Conservation (phyloP, 2,888 invertebrate species). For the Anoplius nigerrimus region DNA sequence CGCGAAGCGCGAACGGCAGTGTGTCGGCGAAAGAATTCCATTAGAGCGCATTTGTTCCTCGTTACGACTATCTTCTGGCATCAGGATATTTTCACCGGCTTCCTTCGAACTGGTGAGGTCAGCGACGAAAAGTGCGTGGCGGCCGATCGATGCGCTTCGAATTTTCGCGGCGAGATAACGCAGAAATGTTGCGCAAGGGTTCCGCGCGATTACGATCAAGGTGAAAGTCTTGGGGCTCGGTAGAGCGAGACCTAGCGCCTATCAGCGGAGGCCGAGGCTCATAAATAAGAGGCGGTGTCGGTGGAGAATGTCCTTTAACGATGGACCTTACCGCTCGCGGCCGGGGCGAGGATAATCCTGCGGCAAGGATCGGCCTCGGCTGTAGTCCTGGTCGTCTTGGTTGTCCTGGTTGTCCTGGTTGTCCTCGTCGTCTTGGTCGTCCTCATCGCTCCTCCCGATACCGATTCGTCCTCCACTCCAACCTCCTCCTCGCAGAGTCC, state of each 20-base stretch:
- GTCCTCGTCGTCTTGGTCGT: neutral
- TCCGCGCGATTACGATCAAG: constrained; percentile 55
- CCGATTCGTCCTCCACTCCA: too few species aligned
- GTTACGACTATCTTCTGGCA: too few species aligned
- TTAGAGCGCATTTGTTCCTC: too few species aligned
- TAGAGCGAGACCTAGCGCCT: constrained; percentile 48
- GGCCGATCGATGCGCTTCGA: neutral
- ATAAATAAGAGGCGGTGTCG: constrained; percentile 42
- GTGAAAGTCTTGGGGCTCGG: constrained; percentile 54
- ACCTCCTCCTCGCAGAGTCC: too few species aligned
- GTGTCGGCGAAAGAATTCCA: too few species aligned
- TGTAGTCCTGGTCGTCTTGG: neutral
- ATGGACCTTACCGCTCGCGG: constrained; percentile 4
- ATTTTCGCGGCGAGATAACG: constrained; percentile 36
- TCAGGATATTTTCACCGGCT: too few species aligned
- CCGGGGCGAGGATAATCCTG: too few species aligned
- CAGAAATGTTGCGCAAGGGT: constrained; percentile 50
- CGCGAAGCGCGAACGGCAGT: too few species aligned
- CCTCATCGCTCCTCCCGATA: constrained; percentile 1
- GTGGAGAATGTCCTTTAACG: constrained; percentile 50
- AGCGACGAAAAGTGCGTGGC: too few species aligned
- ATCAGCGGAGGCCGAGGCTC: constrained; percentile 41
- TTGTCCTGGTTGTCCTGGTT: neutral
- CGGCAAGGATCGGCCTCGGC: too few species aligned
- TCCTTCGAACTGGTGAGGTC: too few species aligned